Evolutionary conservation across 1,140 invertebrate genomes (phyloP).

Genomic region (Rhagoletis zephyria): DNA sequence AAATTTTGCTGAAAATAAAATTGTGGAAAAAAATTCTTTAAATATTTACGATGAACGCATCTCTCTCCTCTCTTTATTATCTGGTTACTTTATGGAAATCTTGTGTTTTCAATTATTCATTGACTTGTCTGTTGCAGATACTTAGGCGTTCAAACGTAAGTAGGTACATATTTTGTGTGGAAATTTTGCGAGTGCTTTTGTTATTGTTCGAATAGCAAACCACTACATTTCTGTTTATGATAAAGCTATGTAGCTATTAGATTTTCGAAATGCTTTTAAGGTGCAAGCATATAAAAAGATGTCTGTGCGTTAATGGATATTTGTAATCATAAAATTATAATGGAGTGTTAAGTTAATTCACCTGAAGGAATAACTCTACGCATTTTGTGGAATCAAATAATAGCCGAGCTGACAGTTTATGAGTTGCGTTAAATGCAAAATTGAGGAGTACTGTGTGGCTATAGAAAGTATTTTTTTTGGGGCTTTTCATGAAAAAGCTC

Average conservation of each 20-base stretch:
- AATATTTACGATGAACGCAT: background rate
- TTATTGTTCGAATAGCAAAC: background rate
- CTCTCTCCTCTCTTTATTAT: background rate
- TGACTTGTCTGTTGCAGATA: slow-evolving; percentile 33
- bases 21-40: background rate
- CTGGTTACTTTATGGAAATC: background rate
- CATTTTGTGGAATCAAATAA: background rate
- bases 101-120: slow-evolving; percentile 48
- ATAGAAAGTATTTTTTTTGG: too few relatives aligned
- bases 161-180: background rate
- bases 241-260: background rate
- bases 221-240: background rate
- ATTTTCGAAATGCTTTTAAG: background rate
- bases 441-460: too few relatives aligned
- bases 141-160: slow-evolving; percentile 6
- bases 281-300: background rate
- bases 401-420: background rate
- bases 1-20: background rate
- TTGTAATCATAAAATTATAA: slow-evolving; percentile 18
- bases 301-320: background rate
- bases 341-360: background rate
- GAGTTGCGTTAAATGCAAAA: background rate
- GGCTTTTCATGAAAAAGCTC: too few relatives aligned
- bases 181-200: background rate
- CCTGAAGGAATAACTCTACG: background rate